These are phyloP conservation scores for Ophion obscuratus DNA, from an alignment of 2,888 invertebrate genomes.

Conservation along the genomic window DNA sequence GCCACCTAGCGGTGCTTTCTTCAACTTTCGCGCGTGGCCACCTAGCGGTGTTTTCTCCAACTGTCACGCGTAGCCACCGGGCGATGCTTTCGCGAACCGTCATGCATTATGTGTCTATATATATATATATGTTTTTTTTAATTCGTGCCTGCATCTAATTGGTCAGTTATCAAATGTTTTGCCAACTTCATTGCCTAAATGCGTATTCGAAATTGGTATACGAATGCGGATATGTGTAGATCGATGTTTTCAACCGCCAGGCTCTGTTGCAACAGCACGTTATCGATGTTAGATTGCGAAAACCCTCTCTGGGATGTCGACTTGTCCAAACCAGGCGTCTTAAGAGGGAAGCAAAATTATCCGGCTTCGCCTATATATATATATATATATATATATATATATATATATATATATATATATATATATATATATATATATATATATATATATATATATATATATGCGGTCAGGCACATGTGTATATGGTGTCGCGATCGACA, in stretches of 20 bases:
- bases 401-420: neutral
- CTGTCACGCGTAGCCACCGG: no score
- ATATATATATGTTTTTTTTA: no score
- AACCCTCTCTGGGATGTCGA: slow-evolving; percentile 43
- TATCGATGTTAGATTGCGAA: slow-evolving; percentile 56
- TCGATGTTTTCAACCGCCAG: neutral
- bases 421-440: neutral
- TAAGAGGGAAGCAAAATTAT: slow-evolving; percentile 48
- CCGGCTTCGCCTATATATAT: slow-evolving; percentile 6
- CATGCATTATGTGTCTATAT: no score
- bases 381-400: neutral
- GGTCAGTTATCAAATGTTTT: neutral
- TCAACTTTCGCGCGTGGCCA: no score
- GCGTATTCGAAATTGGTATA: neutral
- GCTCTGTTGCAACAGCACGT: slow-evolving; percentile 19
- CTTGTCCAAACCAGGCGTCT: slow-evolving; percentile 7
- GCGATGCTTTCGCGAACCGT: no score
- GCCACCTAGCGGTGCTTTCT: neutral
- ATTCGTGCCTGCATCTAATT: neutral
- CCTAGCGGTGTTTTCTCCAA: no score
- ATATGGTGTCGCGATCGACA: slow-evolving; percentile 56
- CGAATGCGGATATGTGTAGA: slow-evolving; percentile 51
- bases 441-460: neutral
- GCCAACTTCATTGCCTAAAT: neutral
- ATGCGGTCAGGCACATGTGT: slow-evolving; percentile 14